phyloP scores from a whole-genome alignment of 2,113 vertebrate species.

The Chascanopsetta lugubris region DNA sequence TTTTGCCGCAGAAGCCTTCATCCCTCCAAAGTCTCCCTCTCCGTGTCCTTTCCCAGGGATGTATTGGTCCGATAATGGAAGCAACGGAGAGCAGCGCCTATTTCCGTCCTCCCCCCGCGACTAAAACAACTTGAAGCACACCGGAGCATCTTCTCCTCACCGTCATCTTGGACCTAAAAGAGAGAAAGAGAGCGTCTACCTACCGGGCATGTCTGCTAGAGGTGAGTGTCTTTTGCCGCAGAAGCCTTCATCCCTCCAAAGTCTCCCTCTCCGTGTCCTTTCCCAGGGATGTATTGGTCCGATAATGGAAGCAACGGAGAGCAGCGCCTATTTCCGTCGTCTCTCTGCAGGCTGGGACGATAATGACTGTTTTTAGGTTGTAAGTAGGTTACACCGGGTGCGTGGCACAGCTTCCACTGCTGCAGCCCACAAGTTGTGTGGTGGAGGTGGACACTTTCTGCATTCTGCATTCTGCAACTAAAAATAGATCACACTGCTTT shows the following conservation, averaged over 20 bases:
- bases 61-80: too few relatives aligned
- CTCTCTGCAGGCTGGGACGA: slow-evolving; percentile 48
- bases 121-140: too few relatives aligned
- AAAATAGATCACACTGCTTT: slow-evolving; percentile 23
- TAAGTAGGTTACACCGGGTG: slow-evolving; percentile 67
- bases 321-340: slow-evolving; percentile 47
- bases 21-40: too few relatives aligned
- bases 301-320: slow-evolving; percentile 19
- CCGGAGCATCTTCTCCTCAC: too few relatives aligned
- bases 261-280: too few relatives aligned
- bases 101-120: too few relatives aligned
- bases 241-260: slow-evolving; percentile 74
- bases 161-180: too few relatives aligned
- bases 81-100: too few relatives aligned
- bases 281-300: slow-evolving; percentile 15
- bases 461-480: slow-evolving; percentile 9
- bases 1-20: slow-evolving; percentile 74
- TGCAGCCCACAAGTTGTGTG: slow-evolving; percentile 60
- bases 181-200: slow-evolving; percentile 56
- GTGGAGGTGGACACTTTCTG: slow-evolving; percentile 6
- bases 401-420: slow-evolving; percentile 49
- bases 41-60: too few relatives aligned
- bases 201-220: slow-evolving; percentile 79
- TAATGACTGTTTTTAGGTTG: slow-evolving; percentile 40
- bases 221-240: slow-evolving; percentile 58